phyloP scores from a whole-genome alignment of 2,888 invertebrate genomes.

The Eledona agricola region DNA sequence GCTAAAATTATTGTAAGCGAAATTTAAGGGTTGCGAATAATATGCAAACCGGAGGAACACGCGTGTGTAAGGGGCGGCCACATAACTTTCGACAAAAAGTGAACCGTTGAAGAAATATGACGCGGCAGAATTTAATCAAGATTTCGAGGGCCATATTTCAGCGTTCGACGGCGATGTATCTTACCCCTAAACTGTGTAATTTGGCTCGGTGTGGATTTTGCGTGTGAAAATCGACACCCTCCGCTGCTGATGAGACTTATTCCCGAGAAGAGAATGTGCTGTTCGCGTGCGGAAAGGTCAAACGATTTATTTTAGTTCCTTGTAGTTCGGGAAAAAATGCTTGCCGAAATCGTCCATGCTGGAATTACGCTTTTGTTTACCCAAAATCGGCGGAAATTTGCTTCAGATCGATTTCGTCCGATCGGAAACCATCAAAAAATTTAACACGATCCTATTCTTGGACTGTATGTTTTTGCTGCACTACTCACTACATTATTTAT shows the following conservation, averaged over 20 bases:
- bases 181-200: too few species aligned
- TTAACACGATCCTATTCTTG: too few species aligned
- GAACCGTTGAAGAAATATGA: too few species aligned
- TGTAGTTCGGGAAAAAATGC: constrained; percentile 15
- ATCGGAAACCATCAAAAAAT: constrained; percentile 6
- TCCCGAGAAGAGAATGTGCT: constrained; percentile 13
- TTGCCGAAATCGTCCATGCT: constrained; percentile 15
- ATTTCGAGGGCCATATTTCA: too few species aligned
- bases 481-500: constrained; percentile 16
- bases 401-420: constrained; percentile 3
- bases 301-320: constrained; percentile 22
- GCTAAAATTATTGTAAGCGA: background rate
- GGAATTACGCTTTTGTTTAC: constrained; percentile 23
- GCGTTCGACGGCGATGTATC: too few species aligned
- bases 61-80: too few species aligned
- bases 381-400: constrained; percentile 11
- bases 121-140: too few species aligned
- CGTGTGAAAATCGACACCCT: constrained; percentile 5
- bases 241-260: constrained; percentile 6
- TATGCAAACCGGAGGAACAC: too few species aligned
- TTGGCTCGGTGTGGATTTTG: constrained; percentile 3
- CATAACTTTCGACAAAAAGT: too few species aligned
- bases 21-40: too few species aligned
- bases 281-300: constrained; percentile 17
- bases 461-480: constrained; percentile 11